Percentiles rank a stretch among this genome's conserved stretches.
Evolutionary conservation across 2,113 vertebrate genomes (phyloP).

Genomic region (Monarcha castaneiventris): DNA sequence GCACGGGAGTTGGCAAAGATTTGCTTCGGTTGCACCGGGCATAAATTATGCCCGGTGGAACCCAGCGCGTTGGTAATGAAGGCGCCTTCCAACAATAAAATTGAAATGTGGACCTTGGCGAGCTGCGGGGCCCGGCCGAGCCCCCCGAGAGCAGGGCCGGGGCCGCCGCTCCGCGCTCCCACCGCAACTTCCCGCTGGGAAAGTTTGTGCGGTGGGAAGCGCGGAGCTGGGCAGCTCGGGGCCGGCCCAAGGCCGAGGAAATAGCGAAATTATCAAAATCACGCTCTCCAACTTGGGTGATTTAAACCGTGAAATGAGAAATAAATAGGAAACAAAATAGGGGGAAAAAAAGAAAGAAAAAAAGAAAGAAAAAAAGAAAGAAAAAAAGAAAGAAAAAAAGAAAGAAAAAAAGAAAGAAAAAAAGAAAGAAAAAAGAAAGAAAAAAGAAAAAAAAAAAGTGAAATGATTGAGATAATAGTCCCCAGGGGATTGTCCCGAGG

Average conservation of each 20-base stretch:
- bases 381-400: not conserved
- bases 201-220: not conserved
- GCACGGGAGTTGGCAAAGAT: not conserved
- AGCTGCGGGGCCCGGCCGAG: not conserved
- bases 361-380: constrained; percentile 28
- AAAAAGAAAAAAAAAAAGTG: not conserved
- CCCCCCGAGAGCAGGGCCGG: not conserved
- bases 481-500: not conserved
- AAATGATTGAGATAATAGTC: not conserved
- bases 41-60: not conserved
- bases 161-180: not conserved
- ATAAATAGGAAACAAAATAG: not conserved
- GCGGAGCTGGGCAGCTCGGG: not conserved
- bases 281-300: not conserved
- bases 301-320: not conserved
- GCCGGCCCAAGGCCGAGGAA: not conserved
- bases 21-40: not conserved
- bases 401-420: too few relatives aligned
- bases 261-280: not conserved
- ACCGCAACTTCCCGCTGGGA: not conserved
- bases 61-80: not conserved
- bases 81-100: not conserved
- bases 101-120: not conserved
- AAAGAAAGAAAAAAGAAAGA: too few relatives aligned
- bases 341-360: too few relatives aligned